Conservation (phyloP, 2,113 vertebrate species). For the Muscicapa adusta region DNA sequence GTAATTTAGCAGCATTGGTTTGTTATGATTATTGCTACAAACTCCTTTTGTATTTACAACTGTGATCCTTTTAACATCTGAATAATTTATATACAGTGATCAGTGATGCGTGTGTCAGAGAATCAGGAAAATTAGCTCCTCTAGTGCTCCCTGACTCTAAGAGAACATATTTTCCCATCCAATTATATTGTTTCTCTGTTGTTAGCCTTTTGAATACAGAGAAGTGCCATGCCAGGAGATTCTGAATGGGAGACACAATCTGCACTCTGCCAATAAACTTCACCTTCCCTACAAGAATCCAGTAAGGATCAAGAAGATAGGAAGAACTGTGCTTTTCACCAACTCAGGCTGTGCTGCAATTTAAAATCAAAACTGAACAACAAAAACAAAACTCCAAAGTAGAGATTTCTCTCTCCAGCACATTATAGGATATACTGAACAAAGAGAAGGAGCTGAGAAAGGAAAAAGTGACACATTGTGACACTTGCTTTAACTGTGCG, state of each 20-base stretch:
- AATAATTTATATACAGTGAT: constrained; percentile 13
- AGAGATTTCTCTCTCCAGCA: not conserved
- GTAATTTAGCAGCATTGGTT: not conserved
- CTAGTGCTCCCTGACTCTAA: not conserved
- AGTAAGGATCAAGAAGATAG: not conserved
- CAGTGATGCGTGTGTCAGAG: not conserved
- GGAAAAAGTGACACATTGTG: fast-evolving
- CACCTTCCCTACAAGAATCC: not conserved
- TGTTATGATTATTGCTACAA: constrained; percentile 32
- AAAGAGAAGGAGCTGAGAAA: not conserved
- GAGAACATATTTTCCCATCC: not conserved
- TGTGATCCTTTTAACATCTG: constrained; percentile 9
- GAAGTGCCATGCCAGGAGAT: not conserved
- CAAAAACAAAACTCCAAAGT: not conserved
- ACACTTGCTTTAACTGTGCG: not conserved
- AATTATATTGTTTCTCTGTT: not conserved
- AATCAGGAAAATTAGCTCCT: constrained; percentile 9
- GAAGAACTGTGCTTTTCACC: not conserved
- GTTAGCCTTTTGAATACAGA: not conserved
- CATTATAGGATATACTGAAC: not conserved
- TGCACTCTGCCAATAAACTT: not conserved
- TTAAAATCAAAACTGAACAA: not conserved
- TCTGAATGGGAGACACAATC: not conserved
- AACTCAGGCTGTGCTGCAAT: not conserved
- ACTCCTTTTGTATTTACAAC: constrained; percentile 9